Evolutionary conservation across 2,113 vertebrate species (phyloP), one percentile per base, ranked within the genome.

Genomic region (Carassius auratus): DNA sequence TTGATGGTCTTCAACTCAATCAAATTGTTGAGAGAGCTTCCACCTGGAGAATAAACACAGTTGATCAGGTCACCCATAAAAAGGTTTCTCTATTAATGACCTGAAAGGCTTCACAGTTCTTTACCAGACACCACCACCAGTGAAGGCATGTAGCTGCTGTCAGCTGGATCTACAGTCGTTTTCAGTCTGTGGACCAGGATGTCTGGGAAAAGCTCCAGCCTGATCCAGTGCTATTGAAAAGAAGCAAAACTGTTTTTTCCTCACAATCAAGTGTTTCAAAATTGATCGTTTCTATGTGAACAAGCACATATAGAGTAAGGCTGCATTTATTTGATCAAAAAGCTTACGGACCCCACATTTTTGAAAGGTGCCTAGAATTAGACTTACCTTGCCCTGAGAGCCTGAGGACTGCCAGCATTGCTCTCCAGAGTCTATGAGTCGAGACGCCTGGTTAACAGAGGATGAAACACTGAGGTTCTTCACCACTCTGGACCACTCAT

Each of bases 61-160:
- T 5, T 19, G 2, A 19, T 23, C n/a, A 64, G 55, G 8, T n/a
- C 7, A 68, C 1, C 12, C 62, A 69, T 42, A 19, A 55, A 55
- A 42, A 55, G 30, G 6, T 21, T 21, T n/a, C 26, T 9, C 42
- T 8, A 57, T 3, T 1, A 36, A 64, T 48, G 14, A 21, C 78
- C 69, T 69, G 21, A 84, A 5, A 76, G 0, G 0, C 19, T 0
- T 0, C n/a, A 66, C 45, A 9, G 13, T 2, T 5, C 62, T 66
- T 55, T 93, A 98, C 98, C 98, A 92, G 98, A 99, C 57, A 99
- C 97, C 7, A 99, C 98, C 26, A 99, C 97, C 48, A 99, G 92
- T 0, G 98, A 99, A 0, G 98, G 98, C 98, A 99, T 99, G 92
- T 99, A 99, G 92, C 98, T 99, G 92, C 98, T 99, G 93, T 99